Conservation (phyloP, 1,140 invertebrate genomes). For the Oncopodura yosiiana region DNA sequence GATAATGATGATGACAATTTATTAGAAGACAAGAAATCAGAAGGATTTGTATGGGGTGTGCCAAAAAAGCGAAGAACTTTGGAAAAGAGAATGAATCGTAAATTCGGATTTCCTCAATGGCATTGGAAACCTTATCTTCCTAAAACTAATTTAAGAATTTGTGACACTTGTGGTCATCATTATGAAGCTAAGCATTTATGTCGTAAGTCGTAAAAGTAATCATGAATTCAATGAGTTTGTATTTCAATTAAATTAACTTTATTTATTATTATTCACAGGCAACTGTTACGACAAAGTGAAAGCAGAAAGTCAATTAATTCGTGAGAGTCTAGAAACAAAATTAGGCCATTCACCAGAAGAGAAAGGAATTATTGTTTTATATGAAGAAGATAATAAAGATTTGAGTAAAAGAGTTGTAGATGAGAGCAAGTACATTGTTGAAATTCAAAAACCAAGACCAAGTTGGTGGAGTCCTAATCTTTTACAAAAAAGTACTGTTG, state of each 20-base stretch:
- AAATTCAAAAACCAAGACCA: constrained; percentile 62
- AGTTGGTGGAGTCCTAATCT: constrained; percentile 72
- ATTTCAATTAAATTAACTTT: constrained; percentile 24
- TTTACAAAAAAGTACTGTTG: constrained; percentile 56
- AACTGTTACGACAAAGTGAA: constrained; percentile 72
- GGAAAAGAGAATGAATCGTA: constrained; percentile 60
- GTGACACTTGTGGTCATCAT: constrained; percentile 67
- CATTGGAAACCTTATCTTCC: constrained; percentile 56
- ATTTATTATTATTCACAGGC: constrained; percentile 43
- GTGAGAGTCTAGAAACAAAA: constrained; percentile 59
- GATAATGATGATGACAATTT: no score
- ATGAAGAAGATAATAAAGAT: constrained; percentile 60
- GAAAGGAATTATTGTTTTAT: constrained; percentile 71
- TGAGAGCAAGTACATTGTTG: constrained; percentile 56
- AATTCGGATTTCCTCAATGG: constrained; percentile 55
- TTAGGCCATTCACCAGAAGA: constrained; percentile 61
- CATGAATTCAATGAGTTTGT: not conserved
- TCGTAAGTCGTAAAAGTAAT: constrained; percentile 55
- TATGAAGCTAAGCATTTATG: constrained; percentile 65
- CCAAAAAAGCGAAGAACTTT: constrained; percentile 63
- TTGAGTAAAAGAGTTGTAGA: constrained; percentile 40
- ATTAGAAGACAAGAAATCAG: constrained; percentile 34
- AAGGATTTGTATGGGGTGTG: constrained; percentile 70
- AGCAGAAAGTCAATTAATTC: constrained; percentile 65
- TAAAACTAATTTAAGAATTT: constrained; percentile 63